Conservation (phyloP, 2,888 invertebrate species). For the Chaetogeoica ovagalla region DNA sequence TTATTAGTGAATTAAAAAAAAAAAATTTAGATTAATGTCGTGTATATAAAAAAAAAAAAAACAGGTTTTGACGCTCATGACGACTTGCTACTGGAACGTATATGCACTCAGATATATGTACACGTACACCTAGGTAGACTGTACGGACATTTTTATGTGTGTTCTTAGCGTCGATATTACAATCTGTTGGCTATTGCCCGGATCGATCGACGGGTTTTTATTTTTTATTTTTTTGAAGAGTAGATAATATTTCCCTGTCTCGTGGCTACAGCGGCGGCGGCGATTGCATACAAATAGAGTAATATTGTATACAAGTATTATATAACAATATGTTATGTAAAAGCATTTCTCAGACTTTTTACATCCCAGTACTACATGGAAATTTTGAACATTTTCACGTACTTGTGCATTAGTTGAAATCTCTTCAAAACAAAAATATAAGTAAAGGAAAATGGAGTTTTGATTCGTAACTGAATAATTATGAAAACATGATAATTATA, state of each 20-base stretch:
- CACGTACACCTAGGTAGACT: too few relatives aligned
- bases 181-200: background rate
- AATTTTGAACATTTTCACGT: too few relatives aligned
- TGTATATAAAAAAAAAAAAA: slow-evolving; percentile 23
- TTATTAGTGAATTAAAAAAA: background rate
- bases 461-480: too few relatives aligned
- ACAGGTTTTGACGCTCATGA: slow-evolving; percentile 34
- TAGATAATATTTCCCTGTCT: slow-evolving; percentile 6
- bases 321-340: background rate
- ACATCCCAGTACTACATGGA: too few relatives aligned
- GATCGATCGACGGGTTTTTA: slow-evolving; percentile 12
- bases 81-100: background rate
- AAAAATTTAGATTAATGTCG: slow-evolving; percentile 10
- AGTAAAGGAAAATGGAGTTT: too few relatives aligned
- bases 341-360: too few relatives aligned
- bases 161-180: slow-evolving; percentile 24
- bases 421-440: too few relatives aligned
- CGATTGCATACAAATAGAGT: too few relatives aligned
- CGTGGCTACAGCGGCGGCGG: background rate
- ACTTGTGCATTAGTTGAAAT: too few relatives aligned
- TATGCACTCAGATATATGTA: background rate
- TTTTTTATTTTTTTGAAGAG: background rate
- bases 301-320: background rate
- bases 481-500: too few relatives aligned
- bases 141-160: slow-evolving; percentile 12